These are phyloP conservation scores for Dasysyrphus tricinctus DNA, from an alignment of 2,888 invertebrate species.

Conservation along the genomic window DNA sequence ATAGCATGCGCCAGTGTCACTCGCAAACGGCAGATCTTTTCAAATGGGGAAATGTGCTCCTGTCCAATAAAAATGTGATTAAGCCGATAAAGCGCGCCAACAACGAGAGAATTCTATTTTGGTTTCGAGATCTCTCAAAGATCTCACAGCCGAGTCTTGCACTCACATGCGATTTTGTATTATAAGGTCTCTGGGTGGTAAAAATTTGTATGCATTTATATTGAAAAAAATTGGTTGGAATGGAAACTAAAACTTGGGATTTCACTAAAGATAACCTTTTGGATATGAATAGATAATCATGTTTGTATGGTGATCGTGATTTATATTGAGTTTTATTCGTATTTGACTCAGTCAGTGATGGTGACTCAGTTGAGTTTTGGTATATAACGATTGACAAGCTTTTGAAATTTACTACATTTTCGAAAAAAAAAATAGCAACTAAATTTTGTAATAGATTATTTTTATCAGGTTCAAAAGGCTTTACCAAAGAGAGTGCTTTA, in stretches of 20 bases:
- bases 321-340: slow-evolving; percentile 49
- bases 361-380: slow-evolving; percentile 19
- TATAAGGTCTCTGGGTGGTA: background rate
- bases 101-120: slow-evolving; percentile 4
- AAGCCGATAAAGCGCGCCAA: slow-evolving; percentile 28
- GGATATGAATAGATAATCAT: slow-evolving; percentile 18
- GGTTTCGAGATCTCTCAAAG: slow-evolving; percentile 14
- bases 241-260: slow-evolving; percentile 45
- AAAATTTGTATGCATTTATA: slow-evolving; percentile 13
- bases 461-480: too few relatives aligned
- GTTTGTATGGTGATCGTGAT: slow-evolving; percentile 53
- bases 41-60: slow-evolving; percentile 73
- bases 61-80: slow-evolving; percentile 75
- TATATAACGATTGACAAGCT: background rate
- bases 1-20: slow-evolving; percentile 75
- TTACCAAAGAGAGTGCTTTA: too few relatives aligned
- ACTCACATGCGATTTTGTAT: slow-evolving; percentile 37
- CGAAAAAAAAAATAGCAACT: too few relatives aligned
- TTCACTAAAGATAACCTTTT: slow-evolving; percentile 53
- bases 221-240: slow-evolving; percentile 17
- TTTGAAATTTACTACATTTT: background rate
- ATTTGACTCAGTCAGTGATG: slow-evolving; percentile 21
- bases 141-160: background rate
- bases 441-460: too few relatives aligned
- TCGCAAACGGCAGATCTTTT: slow-evolving; percentile 51